phyloP scores from a whole-genome alignment of 2,888 invertebrate species.

The Heteromyza rotundicornis region DNA sequence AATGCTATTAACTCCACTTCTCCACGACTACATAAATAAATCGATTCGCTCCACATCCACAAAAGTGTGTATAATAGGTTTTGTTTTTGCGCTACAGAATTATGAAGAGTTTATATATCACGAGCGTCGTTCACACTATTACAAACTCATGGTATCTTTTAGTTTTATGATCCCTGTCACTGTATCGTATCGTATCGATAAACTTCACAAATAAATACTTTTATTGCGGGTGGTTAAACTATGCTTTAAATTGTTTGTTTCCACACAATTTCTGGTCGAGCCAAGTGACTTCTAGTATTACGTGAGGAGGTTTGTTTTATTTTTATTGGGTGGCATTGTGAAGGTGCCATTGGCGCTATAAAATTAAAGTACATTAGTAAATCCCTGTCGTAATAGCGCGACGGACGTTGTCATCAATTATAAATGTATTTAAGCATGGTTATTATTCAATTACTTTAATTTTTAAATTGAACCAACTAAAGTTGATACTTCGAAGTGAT shows the following conservation, averaged over 20 bases:
- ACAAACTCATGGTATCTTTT: too few species aligned
- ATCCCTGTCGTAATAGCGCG: too few species aligned
- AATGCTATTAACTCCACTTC: too few species aligned
- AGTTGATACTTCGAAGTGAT: background rate
- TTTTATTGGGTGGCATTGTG: constrained; percentile 5
- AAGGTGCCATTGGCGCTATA: background rate
- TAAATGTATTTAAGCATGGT: constrained; percentile 55
- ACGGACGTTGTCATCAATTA: constrained; percentile 41
- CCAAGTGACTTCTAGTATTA: constrained; percentile 43
- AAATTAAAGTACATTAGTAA: constrained; percentile 2
- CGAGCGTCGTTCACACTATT: too few species aligned
- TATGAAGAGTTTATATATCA: too few species aligned
- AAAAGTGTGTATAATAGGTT: too few species aligned
- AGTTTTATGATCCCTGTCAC: background rate
- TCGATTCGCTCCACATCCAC: too few species aligned
- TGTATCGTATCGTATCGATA: constrained; percentile 35
- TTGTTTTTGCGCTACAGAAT: too few species aligned
- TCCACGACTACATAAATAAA: too few species aligned
- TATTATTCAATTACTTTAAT: constrained; percentile 45
- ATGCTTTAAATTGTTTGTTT: constrained; percentile 24
- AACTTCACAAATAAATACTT: constrained; percentile 52
- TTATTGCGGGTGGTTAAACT: constrained; percentile 51
- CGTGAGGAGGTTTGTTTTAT: constrained; percentile 39
- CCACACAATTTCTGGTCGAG: constrained; percentile 40
- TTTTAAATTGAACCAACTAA: background rate